Evolutionary conservation across 2,888 invertebrate species (phyloP).

Genomic region (Malacosoma neustria): DNA sequence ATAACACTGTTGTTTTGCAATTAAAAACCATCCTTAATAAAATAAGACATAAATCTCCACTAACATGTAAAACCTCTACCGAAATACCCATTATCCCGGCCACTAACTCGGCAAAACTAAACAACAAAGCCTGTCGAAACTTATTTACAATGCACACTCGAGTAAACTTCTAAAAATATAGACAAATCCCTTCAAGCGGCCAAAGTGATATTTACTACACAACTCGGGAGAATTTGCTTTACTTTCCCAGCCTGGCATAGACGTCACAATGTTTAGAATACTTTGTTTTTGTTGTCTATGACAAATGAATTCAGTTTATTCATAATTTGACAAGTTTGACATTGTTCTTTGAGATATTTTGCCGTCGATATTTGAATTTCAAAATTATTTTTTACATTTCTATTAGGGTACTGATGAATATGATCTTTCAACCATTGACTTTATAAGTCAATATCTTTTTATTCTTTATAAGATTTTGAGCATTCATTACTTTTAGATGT

Average conservation of each 20-base stretch:
- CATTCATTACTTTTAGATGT: too few species aligned
- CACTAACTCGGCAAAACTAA: neutral
- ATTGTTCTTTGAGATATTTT: too few species aligned
- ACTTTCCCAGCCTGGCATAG: neutral
- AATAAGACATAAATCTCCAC: neutral
- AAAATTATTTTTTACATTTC: too few species aligned
- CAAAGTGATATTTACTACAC: neutral
- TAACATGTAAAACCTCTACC: neutral
- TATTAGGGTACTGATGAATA: too few species aligned
- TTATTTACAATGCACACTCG: neutral
- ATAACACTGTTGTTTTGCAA: too few species aligned
- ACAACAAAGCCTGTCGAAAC: neutral
- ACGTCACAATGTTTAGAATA: neutral
- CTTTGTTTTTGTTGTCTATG: neutral
- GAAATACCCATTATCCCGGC: neutral
- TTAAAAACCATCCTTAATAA: too few species aligned
- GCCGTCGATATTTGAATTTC: too few species aligned
- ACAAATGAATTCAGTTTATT: too few species aligned
- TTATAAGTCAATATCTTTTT: too few species aligned
- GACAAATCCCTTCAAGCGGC: neutral
- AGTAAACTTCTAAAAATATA: neutral
- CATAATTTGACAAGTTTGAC: too few species aligned
- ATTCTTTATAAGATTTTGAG: too few species aligned
- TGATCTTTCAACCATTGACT: too few species aligned
- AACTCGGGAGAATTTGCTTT: neutral